Evolutionary conservation across 2,888 invertebrate genomes (phyloP).

Genomic region (Drosophila melanosoma): DNA sequence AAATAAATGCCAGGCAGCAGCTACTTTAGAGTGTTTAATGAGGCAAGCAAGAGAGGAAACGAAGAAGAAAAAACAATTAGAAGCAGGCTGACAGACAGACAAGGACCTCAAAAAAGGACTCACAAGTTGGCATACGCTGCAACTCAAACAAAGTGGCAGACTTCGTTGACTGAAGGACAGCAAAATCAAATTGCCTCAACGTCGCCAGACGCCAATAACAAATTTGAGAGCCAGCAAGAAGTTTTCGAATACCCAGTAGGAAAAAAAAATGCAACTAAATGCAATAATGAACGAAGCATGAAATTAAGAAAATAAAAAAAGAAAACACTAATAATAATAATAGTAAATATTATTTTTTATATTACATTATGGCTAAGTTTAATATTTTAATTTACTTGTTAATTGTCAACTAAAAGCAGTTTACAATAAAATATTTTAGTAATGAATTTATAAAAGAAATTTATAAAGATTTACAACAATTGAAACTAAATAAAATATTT

Average conservation of each 20-base stretch:
- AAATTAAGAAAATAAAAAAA: background rate
- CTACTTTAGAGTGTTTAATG: slow-evolving; percentile 57
- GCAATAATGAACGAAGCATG: background rate
- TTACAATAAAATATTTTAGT: background rate
- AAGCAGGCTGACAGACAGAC: slow-evolving; percentile 41
- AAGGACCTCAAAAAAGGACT: slow-evolving; percentile 55
- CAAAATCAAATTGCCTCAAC: slow-evolving; percentile 53
- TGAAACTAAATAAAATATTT: background rate
- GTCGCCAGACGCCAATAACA: slow-evolving; percentile 56
- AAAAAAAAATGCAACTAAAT: background rate
- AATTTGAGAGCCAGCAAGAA: slow-evolving; percentile 33
- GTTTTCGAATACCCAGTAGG: slow-evolving; percentile 21
- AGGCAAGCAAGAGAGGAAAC: slow-evolving; percentile 30
- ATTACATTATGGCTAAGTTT: too few relatives aligned
- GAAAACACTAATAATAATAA: background rate
- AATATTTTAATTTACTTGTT: background rate
- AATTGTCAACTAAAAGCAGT: too few relatives aligned
- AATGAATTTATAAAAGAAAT: background rate
- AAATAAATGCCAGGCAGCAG: slow-evolving; percentile 47
- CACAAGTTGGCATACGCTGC: slow-evolving; percentile 45
- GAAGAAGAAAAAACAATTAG: slow-evolving; percentile 49
- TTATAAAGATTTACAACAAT: background rate
- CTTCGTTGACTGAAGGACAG: slow-evolving; percentile 20
- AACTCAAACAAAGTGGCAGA: slow-evolving; percentile 34
- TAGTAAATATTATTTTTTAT: too few relatives aligned